Evolutionary conservation across 2,797 vertebrate species (phyloP).

Genomic region (Ciconia nigra): DNA sequence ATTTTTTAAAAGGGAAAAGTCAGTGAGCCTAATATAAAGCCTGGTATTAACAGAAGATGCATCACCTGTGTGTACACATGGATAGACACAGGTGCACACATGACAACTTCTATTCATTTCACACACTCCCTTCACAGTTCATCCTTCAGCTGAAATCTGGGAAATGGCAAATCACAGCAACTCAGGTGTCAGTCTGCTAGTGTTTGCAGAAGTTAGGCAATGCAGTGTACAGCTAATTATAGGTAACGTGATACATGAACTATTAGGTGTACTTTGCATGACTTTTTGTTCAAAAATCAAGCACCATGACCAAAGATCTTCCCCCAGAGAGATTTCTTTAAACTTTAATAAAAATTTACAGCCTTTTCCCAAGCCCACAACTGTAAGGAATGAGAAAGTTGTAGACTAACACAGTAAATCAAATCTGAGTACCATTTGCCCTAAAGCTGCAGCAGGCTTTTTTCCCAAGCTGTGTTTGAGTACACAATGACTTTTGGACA

Average conservation of each 20-base stretch:
- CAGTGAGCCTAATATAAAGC: not conserved
- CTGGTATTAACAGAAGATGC: not conserved
- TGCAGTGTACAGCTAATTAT: slow-evolving; percentile 1
- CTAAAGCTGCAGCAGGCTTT: not conserved
- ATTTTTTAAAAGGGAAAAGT: not conserved
- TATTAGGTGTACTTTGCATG: slow-evolving; percentile 14
- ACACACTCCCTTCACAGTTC: not conserved
- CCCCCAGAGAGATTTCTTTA: slow-evolving; percentile 40
- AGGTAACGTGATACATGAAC: slow-evolving; percentile 41
- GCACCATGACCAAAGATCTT: slow-evolving; percentile 34
- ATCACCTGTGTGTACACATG: not conserved
- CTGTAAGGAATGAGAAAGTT: not conserved
- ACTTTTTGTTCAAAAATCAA: slow-evolving; percentile 55
- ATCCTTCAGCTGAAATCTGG: slow-evolving; percentile 12
- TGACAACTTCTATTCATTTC: not conserved
- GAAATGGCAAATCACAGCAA: slow-evolving; percentile 13
- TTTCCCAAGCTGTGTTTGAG: not conserved
- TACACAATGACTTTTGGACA: not conserved
- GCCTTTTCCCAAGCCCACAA: slow-evolving; percentile 32
- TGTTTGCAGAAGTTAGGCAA: slow-evolving; percentile 16
- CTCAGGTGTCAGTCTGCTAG: slow-evolving; percentile 27
- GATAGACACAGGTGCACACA: not conserved
- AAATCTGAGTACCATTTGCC: not conserved
- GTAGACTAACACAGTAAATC: slow-evolving; percentile 35
- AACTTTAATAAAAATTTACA: slow-evolving; percentile 60